Conservation (phyloP, 2,888 invertebrate species). For the Cosmorhoe ocellata region DNA sequence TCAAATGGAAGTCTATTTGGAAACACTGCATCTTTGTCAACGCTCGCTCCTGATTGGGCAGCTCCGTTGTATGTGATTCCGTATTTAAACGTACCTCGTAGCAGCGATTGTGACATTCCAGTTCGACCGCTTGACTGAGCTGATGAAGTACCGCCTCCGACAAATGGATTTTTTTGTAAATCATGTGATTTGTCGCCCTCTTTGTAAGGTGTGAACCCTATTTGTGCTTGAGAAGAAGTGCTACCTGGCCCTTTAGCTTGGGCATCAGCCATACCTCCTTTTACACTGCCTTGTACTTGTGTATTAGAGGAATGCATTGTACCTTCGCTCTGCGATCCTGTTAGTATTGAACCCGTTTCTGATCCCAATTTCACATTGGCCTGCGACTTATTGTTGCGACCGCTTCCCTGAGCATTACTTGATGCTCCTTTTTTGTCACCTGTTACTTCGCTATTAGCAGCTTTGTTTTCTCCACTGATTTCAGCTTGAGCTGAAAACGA, state of each 20-base stretch:
- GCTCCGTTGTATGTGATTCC: slow-evolving; percentile 90
- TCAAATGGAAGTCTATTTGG: slow-evolving; percentile 67
- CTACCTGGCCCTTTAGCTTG: slow-evolving; percentile 92
- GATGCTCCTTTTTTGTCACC: slow-evolving; percentile 89
- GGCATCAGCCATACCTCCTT: slow-evolving; percentile 93
- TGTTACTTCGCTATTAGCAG: slow-evolving; percentile 86
- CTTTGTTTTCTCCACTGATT: slow-evolving; percentile 88
- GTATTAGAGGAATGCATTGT: slow-evolving; percentile 89
- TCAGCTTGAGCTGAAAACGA: slow-evolving; percentile 92
- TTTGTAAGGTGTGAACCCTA: slow-evolving; percentile 90
- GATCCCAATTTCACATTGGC: slow-evolving; percentile 89
- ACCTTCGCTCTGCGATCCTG: slow-evolving; percentile 89
- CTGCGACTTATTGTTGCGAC: slow-evolving; percentile 89
- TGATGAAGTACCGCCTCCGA: slow-evolving; percentile 89
- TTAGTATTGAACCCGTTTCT: slow-evolving; percentile 88
- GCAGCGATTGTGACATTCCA: slow-evolving; percentile 92
- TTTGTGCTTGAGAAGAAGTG: slow-evolving; percentile 94
- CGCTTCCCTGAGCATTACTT: slow-evolving; percentile 89
- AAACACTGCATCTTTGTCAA: slow-evolving; percentile 80
- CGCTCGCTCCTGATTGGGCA: slow-evolving; percentile 91
- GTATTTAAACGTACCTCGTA: slow-evolving; percentile 90
- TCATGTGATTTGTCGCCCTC: slow-evolving; percentile 81
- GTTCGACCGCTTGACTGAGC: slow-evolving; percentile 89
- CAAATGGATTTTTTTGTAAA: slow-evolving; percentile 81
- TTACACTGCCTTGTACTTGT: slow-evolving; percentile 90